phyloP scores from a whole-genome alignment of 2,113 vertebrate genomes.

The Urocitellus parryii region DNA sequence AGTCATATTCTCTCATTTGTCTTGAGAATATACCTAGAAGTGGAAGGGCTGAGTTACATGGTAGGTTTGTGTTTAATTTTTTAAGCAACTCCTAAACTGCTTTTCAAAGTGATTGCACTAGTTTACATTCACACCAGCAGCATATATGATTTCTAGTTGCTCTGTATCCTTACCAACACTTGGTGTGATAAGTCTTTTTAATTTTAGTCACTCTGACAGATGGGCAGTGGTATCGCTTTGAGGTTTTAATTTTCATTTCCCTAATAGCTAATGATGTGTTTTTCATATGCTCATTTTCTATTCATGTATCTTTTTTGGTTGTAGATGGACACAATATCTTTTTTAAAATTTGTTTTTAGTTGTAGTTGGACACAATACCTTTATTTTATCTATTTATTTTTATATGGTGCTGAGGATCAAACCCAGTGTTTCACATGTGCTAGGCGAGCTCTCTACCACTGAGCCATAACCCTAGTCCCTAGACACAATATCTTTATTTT shows the following conservation, averaged over 20 bases:
- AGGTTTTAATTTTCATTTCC: slow-evolving; percentile 4
- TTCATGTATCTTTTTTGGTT: neutral
- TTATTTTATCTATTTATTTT: too few relatives aligned
- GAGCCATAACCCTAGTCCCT: too few relatives aligned
- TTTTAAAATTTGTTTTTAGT: too few relatives aligned
- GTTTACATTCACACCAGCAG: neutral
- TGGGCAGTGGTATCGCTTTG: neutral
- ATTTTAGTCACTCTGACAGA: neutral
- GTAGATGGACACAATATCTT: too few relatives aligned
- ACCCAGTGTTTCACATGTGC: too few relatives aligned
- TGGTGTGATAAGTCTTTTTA: neutral
- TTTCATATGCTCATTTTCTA: neutral
- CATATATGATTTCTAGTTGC: neutral
- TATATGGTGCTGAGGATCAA: too few relatives aligned
- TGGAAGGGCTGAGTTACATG: neutral
- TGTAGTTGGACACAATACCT: too few relatives aligned
- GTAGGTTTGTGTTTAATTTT: neutral
- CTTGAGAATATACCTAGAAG: neutral
- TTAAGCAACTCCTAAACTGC: neutral
- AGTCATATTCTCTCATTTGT: neutral
- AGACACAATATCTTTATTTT: too few relatives aligned
- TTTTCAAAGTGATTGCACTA: neutral
- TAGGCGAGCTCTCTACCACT: too few relatives aligned
- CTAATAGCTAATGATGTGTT: neutral
- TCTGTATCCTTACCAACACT: neutral